These are phyloP conservation scores for Sandelia bainsii DNA, from an alignment of 2,797 vertebrate genomes.

Conservation along the genomic window DNA sequence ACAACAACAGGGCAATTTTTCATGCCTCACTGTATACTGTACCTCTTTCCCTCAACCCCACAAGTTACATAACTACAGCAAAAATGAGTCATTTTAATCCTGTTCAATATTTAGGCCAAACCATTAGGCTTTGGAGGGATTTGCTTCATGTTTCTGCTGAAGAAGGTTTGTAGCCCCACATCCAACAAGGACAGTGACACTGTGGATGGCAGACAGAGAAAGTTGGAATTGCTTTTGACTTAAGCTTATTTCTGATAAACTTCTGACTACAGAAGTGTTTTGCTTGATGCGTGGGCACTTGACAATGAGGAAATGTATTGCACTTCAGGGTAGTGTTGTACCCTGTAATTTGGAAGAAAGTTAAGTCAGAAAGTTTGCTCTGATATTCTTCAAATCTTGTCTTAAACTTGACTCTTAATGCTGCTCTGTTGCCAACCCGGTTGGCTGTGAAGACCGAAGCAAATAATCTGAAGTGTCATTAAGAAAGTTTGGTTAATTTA, in stretches of 20 bases:
- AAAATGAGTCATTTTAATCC: conserved; percentile 44
- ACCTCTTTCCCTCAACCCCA: neutral
- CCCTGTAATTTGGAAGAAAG: conserved; percentile 14
- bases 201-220: neutral
- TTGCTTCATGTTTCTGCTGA: conserved; percentile 52
- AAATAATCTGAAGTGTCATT: conserved; percentile 65
- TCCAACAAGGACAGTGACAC: conserved; percentile 4
- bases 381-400: conserved; percentile 35
- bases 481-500: conserved; percentile 62
- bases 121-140: conserved; percentile 50
- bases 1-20: conserved; percentile 12
- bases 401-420: conserved; percentile 6
- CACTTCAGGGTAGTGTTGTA: conserved; percentile 35
- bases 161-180: conserved; percentile 12
- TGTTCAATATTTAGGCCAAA: conserved; percentile 53
- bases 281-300: conserved; percentile 16
- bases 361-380: conserved; percentile 41
- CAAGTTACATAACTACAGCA: conserved; percentile 45
- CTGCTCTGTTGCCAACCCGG: conserved; percentile 24
- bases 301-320: conserved; percentile 13
- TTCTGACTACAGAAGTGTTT: conserved; percentile 17
- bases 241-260: conserved; percentile 28
- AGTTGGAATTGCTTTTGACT: conserved; percentile 12
- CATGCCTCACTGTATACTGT: neutral
- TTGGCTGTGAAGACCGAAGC: conserved; percentile 36